phyloP scores from a whole-genome alignment of 1,140 invertebrate species.

The Galendromus occidentalis region DNA sequence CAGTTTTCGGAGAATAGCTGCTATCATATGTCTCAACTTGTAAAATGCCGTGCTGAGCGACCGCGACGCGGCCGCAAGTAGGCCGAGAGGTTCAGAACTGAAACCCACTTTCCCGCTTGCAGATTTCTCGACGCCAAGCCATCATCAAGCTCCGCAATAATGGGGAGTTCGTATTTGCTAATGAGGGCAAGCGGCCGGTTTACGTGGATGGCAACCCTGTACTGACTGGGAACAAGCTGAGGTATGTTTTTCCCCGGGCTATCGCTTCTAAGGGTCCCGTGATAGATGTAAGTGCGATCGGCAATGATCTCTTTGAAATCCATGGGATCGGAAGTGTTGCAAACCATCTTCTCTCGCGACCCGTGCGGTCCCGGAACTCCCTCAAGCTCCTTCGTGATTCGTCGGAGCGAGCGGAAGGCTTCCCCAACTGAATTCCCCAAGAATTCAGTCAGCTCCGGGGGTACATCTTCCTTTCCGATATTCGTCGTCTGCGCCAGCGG shows the following conservation, averaged over 20 bases:
- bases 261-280: background rate
- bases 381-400: no score
- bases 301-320: no score
- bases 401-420: no score
- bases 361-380: no score
- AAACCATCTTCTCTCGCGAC: no score
- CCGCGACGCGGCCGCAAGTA: no score
- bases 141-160: constrained; percentile 71
- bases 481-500: no score
- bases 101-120: background rate
- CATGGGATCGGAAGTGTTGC: no score
- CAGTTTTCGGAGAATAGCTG: background rate
- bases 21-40: background rate
- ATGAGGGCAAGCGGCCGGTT: constrained; percentile 82
- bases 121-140: constrained; percentile 64
- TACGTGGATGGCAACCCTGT: constrained; percentile 81
- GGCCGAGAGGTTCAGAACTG: background rate
- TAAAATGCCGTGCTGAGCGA: background rate
- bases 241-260: background rate
- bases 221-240: constrained; percentile 55
- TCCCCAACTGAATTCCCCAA: no score
- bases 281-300: no score
- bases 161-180: constrained; percentile 80
- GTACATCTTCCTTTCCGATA: no score
- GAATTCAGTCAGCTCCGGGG: no score